phyloP scores from a whole-genome alignment of 2,113 vertebrate species.

The Catharus minimus region DNA sequence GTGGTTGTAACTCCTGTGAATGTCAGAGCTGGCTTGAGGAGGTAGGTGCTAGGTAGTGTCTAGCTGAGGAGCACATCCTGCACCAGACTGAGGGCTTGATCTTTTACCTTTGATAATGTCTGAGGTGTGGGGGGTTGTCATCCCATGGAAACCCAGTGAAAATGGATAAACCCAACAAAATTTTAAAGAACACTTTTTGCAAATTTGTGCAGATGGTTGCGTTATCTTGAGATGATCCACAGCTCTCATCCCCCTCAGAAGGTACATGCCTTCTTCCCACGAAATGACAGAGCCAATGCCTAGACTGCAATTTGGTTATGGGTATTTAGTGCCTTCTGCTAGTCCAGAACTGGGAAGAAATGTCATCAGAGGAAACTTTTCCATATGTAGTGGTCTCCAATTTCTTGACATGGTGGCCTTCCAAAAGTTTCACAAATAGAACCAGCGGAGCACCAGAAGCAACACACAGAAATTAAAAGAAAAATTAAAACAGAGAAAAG shows the following conservation, averaged over 20 bases:
- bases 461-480: not conserved
- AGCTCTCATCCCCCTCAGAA: not conserved
- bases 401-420: not conserved
- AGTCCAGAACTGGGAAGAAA: not conserved
- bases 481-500: not conserved
- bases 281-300: not conserved
- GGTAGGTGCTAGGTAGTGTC: not conserved
- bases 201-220: not conserved
- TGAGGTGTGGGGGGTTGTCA: not conserved
- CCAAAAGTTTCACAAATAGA: not conserved
- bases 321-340: not conserved
- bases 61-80: not conserved
- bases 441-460: not conserved
- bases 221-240: not conserved
- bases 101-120: not conserved
- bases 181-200: not conserved
- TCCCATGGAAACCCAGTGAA: not conserved
- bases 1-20: not conserved
- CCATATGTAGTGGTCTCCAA: rapidly evolving
- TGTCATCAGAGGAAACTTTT: not conserved
- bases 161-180: not conserved
- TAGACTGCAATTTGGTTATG: not conserved
- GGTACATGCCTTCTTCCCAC: not conserved
- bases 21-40: not conserved
- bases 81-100: not conserved